phyloP scores from a whole-genome alignment of 2,113 vertebrate genomes.

The Xyrauchen texanus region DNA sequence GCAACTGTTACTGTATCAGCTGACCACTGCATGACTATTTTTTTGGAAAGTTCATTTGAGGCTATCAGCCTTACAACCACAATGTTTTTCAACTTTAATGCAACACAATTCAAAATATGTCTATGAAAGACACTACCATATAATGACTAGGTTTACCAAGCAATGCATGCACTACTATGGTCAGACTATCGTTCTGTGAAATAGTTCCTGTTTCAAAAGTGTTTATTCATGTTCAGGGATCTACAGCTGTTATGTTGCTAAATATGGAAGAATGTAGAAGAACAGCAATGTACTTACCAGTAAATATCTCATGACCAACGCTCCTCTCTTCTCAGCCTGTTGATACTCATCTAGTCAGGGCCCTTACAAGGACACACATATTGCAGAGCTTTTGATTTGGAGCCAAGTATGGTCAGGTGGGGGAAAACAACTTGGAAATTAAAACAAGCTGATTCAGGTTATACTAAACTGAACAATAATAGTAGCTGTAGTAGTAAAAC shows the following conservation, averaged over 20 bases:
- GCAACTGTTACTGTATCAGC: not conserved
- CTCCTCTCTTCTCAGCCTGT: constrained; percentile 39
- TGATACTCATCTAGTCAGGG: constrained; percentile 29
- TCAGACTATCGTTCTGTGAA: constrained; percentile 16
- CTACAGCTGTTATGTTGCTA: not conserved
- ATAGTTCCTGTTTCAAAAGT: constrained; percentile 9
- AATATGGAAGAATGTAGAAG: not conserved
- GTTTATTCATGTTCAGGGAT: not conserved
- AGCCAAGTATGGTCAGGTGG: constrained; percentile 67
- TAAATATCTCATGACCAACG: constrained; percentile 63
- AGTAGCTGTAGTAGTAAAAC: too few species aligned
- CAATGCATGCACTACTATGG: not conserved
- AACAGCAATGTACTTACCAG: constrained; percentile 64
- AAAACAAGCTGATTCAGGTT: not conserved
- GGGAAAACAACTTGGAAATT: constrained; percentile 55
- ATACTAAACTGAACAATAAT: not conserved
- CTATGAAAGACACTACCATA: not conserved
- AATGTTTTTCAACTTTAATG: not conserved
- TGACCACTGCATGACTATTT: not conserved
- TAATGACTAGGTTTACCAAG: not conserved
- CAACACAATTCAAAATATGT: not conserved
- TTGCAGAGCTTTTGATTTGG: constrained; percentile 51
- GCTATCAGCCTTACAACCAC: not conserved
- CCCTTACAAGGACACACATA: constrained; percentile 59
- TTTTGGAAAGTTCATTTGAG: constrained; percentile 26